These are phyloP conservation scores for Perodicticus potto DNA, from an alignment of 2,797 vertebrate genomes.

Conservation along the genomic window DNA sequence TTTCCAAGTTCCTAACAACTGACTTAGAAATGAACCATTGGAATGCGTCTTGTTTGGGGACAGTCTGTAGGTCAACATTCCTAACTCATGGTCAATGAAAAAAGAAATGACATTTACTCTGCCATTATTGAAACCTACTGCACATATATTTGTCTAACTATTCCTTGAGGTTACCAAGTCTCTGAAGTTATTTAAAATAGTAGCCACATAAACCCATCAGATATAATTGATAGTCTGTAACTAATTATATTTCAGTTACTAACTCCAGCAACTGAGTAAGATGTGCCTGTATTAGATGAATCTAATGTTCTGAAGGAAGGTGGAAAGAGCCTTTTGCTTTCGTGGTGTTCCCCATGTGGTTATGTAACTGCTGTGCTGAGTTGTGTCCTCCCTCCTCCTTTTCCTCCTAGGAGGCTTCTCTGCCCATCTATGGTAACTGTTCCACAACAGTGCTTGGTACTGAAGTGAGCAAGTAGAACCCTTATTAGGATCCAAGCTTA, in stretches of 20 bases:
- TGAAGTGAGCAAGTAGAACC: constrained; percentile 66
- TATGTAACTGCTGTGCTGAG: constrained; percentile 69
- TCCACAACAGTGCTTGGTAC: constrained; percentile 43
- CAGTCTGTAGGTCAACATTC: constrained; percentile 57
- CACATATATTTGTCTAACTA: neutral
- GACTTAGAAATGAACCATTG: constrained; percentile 67
- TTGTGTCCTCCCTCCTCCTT: constrained; percentile 50
- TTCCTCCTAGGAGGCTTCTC: constrained; percentile 59
- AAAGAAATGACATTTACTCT: constrained; percentile 37
- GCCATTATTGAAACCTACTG: neutral
- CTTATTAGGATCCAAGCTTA: constrained; percentile 65
- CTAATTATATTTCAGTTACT: neutral
- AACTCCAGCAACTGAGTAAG: neutral
- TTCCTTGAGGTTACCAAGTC: neutral
- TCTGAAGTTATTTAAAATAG: constrained; percentile 38
- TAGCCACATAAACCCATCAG: neutral
- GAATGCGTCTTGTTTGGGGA: constrained; percentile 69
- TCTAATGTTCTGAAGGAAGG: constrained; percentile 19
- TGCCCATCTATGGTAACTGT: constrained; percentile 86
- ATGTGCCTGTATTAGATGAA: neutral
- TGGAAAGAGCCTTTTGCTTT: constrained; percentile 55
- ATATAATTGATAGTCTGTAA: neutral
- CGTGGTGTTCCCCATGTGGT: constrained; percentile 71
- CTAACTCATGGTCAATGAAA: constrained; percentile 55
- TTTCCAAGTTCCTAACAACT: constrained; percentile 54